A percentile compares a stretch with the other conserved stretches of the same genome.
phyloP scores from a whole-genome alignment of 2,797 vertebrate genomes.

The Melanotaenia trifasciata region DNA sequence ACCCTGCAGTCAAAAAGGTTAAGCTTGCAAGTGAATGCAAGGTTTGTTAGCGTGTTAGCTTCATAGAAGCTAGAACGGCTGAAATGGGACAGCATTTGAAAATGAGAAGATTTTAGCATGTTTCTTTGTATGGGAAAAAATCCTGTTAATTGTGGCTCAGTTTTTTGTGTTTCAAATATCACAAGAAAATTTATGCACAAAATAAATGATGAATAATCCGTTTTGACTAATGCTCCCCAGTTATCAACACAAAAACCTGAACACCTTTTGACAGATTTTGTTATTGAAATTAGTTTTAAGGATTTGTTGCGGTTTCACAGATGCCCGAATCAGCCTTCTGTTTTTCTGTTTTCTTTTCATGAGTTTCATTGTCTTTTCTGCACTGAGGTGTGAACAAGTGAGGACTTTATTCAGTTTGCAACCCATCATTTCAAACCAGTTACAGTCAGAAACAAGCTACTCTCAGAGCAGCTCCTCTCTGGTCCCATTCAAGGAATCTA shows the following conservation, averaged over 20 bases:
- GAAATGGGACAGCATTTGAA: neutral
- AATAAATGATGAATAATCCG: neutral
- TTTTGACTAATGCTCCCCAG: conserved; percentile 26
- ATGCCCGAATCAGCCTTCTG: conserved; percentile 7
- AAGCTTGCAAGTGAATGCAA: neutral
- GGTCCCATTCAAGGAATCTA: conserved; percentile 13
- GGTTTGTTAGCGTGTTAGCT: conserved; percentile 1
- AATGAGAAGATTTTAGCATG: neutral
- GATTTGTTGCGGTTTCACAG: conserved; percentile 1
- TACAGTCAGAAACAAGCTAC: conserved; percentile 12
- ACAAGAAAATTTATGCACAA: neutral
- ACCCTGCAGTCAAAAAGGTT: neutral
- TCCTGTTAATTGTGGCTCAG: conserved; percentile 8
- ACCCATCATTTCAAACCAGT: conserved; percentile 20
- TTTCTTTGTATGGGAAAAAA: conserved; percentile 4
- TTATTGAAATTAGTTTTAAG: neutral
- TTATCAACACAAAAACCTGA: conserved; percentile 11
- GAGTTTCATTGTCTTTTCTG: neutral
- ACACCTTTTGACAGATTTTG: neutral
- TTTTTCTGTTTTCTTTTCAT: neutral
- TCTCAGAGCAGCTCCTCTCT: conserved; percentile 2
- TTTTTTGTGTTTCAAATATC: conserved; percentile 5
- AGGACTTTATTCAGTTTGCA: neutral
- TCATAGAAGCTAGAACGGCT: neutral
- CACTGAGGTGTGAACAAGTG: neutral